phyloP scores from a whole-genome alignment of 2,888 invertebrate genomes.

The Tetranychus truncatus region DNA sequence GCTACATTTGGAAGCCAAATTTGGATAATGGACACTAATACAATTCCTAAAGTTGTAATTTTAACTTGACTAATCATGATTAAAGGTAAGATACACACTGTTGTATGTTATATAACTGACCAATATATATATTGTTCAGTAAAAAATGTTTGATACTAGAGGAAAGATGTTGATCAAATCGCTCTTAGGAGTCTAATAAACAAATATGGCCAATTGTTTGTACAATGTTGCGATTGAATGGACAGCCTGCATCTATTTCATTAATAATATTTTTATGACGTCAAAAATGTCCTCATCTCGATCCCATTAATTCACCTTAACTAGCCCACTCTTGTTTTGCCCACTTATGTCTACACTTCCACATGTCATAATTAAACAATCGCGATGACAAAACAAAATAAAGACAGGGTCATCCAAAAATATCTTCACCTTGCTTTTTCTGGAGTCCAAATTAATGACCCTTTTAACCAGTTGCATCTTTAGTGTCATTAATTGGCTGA shows the following conservation, averaged over 20 bases:
- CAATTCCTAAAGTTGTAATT: not conserved
- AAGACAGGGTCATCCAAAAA: not conserved
- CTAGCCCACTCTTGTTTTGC: not conserved
- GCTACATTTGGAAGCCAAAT: not conserved
- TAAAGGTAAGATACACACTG: not conserved
- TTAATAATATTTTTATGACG: not conserved
- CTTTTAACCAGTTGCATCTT: not conserved
- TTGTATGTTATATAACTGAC: too few species aligned
- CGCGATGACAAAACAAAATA: not conserved
- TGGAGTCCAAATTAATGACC: not conserved
- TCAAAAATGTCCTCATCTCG: not conserved
- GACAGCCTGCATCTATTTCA: not conserved
- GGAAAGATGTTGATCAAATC: too few species aligned
- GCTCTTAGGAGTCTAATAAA: too few species aligned
- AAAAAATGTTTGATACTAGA: too few species aligned
- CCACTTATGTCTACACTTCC: not conserved
- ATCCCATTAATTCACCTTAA: too few species aligned
- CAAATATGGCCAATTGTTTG: too few species aligned
- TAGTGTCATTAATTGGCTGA: not conserved
- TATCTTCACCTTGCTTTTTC: not conserved
- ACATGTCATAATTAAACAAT: not conserved
- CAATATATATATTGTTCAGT: too few species aligned
- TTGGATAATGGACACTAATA: not conserved
- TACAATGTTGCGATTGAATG: not conserved
- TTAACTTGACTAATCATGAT: not conserved